These are phyloP conservation scores for Danio rerio DNA, from an alignment of 2,113 vertebrate genomes.

Conservation along the genomic window DNA sequence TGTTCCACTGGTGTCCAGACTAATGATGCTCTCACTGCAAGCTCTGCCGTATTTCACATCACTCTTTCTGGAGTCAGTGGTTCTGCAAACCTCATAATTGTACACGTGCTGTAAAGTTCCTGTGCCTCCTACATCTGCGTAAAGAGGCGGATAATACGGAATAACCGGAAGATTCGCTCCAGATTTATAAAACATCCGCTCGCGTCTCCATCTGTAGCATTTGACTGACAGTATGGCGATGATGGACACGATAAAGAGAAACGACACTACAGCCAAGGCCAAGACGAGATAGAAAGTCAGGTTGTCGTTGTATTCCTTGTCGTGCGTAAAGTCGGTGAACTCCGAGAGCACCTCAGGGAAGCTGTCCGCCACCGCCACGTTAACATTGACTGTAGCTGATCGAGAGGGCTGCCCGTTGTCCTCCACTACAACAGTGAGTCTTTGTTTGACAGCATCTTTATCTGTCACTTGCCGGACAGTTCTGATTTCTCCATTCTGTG, in stretches of 20 bases:
- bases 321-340: constrained; percentile 68
- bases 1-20: constrained; percentile 43
- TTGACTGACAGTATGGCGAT: constrained; percentile 63
- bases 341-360: constrained; percentile 76
- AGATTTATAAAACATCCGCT: constrained; percentile 51
- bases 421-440: too few relatives aligned
- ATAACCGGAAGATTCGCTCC: constrained; percentile 58
- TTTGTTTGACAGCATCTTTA: too few relatives aligned
- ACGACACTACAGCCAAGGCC: constrained; percentile 66
- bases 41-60: constrained; percentile 48
- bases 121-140: constrained; percentile 56
- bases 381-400: constrained; percentile 71
- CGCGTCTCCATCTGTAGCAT: constrained; percentile 56
- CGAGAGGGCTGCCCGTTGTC: constrained; percentile 51
- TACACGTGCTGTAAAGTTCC: constrained; percentile 56
- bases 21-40: constrained; percentile 46
- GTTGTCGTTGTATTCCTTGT: constrained; percentile 65
- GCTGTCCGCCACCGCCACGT: constrained; percentile 74
- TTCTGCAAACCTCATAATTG: constrained; percentile 57
- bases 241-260: constrained; percentile 68
- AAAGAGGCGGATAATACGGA: constrained; percentile 62
- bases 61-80: constrained; percentile 57
- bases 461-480: too few relatives aligned
- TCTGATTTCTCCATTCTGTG: too few relatives aligned
- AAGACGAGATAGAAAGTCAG: constrained; percentile 60